A percentile compares a stretch with the other conserved stretches of the same genome.
These are phyloP conservation scores for Molossus alvarezi DNA, from an alignment of 2,797 vertebrate genomes.

Conservation along the genomic window DNA sequence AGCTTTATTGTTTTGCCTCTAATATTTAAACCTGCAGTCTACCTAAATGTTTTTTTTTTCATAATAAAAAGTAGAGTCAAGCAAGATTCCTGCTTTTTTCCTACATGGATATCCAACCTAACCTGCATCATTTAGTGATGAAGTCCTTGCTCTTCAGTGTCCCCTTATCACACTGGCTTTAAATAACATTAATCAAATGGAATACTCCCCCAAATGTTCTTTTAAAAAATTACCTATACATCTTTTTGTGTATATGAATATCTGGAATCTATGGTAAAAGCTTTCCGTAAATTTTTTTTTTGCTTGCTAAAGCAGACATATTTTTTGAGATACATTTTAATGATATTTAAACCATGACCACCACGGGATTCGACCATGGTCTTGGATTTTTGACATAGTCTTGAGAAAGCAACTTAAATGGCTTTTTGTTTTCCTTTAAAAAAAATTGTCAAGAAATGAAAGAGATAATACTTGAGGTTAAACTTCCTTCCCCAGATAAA, in stretches of 20 bases:
- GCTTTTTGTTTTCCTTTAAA: constrained; percentile 50
- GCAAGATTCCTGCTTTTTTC: not conserved
- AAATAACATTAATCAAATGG: not conserved
- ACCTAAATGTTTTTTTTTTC: not conserved
- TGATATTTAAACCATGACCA: constrained; percentile 57
- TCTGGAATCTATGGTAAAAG: not conserved
- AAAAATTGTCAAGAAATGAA: constrained; percentile 63
- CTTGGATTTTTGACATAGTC: constrained; percentile 47
- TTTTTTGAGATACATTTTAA: constrained; percentile 45
- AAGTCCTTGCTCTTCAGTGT: not conserved
- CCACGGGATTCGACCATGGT: not conserved
- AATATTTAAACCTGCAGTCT: not conserved
- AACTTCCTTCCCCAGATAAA: constrained; percentile 45
- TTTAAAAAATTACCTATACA: not conserved
- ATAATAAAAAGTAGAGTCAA: not conserved
- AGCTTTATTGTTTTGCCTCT: not conserved
- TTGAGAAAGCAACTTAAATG: constrained; percentile 55
- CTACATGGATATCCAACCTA: not conserved
- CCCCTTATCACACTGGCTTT: not conserved
- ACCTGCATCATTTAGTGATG: not conserved
- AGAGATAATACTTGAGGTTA: constrained; percentile 41
- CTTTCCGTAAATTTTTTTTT: not conserved
- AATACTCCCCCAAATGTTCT: not conserved
- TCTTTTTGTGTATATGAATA: not conserved
- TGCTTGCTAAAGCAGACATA: not conserved